Conservation (phyloP, 2,888 invertebrate species). For the Oscheius sp. region DNA sequence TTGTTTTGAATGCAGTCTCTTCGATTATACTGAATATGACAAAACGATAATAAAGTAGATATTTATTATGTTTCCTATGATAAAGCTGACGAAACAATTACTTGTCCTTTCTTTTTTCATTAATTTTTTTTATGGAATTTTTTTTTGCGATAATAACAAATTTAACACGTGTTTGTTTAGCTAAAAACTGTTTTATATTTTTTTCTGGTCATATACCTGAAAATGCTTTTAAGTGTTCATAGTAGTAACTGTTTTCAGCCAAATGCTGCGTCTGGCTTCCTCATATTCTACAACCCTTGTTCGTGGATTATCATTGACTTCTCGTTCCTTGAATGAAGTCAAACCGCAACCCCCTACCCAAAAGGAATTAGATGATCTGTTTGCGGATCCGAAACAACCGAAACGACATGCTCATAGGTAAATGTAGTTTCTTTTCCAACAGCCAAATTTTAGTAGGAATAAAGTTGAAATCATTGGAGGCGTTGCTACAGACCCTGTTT, state of each 20-base stretch:
- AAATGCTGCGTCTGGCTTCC: constrained; percentile 41
- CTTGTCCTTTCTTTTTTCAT: no score
- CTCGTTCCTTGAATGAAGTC: constrained; percentile 28
- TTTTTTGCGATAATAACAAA: no score
- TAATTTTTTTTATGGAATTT: no score
- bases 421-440: background rate
- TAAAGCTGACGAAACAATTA: no score
- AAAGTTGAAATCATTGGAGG: constrained; percentile 63
- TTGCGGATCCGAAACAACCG: constrained; percentile 37
- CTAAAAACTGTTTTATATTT: no score
- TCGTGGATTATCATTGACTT: constrained; percentile 36
- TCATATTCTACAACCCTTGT: constrained; percentile 34
- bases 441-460: constrained; percentile 46
- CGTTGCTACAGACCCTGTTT: constrained; percentile 53
- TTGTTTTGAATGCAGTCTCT: no score
- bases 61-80: no score
- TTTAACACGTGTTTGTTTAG: no score
- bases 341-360: constrained; percentile 40
- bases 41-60: no score
- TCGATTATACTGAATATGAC: no score
- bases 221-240: background rate
- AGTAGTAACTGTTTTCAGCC: no score
- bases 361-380: constrained; percentile 45
- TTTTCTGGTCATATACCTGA: no score
- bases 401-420: constrained; percentile 41